phyloP scores from a whole-genome alignment of 2,888 invertebrate species.

The Adineta ricciae region DNA sequence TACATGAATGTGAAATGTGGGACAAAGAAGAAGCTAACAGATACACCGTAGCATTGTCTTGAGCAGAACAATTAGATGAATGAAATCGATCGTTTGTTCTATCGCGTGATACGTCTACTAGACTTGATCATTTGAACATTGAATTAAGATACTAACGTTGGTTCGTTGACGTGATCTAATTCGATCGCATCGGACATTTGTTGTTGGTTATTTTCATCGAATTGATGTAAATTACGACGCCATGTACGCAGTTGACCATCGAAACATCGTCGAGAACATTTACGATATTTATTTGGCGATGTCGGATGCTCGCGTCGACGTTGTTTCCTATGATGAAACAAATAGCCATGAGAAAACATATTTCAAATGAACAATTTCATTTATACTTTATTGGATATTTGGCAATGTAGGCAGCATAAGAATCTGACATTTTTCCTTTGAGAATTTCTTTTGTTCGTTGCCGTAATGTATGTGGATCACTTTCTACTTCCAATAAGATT shows the following conservation, averaged over 20 bases:
- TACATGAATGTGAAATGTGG: not conserved
- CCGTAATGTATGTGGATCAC: slow-evolving; percentile 22
- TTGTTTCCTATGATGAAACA: not conserved
- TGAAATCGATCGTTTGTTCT: not conserved
- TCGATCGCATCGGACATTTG: not conserved
- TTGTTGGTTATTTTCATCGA: slow-evolving; percentile 30
- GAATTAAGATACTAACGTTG: not conserved
- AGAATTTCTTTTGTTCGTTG: slow-evolving; percentile 19
- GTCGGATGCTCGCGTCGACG: slow-evolving; percentile 24
- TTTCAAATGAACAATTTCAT: too few species aligned
- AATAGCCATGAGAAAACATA: too few species aligned
- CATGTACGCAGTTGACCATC: slow-evolving; percentile 31
- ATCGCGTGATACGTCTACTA: not conserved
- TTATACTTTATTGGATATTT: slow-evolving; percentile 17
- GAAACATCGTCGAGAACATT: slow-evolving; percentile 31
- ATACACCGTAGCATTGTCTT: not conserved
- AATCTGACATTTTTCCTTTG: slow-evolving; percentile 15
- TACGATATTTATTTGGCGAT: slow-evolving; percentile 33
- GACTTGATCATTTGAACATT: not conserved
- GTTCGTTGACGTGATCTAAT: not conserved
- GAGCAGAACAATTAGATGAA: not conserved
- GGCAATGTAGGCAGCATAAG: not conserved
- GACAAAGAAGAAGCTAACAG: not conserved
- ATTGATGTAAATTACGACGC: slow-evolving; percentile 29
- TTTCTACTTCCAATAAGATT: not conserved